Conservation (phyloP, 2,797 vertebrate genomes). For the Garrulus glandarius region DNA sequence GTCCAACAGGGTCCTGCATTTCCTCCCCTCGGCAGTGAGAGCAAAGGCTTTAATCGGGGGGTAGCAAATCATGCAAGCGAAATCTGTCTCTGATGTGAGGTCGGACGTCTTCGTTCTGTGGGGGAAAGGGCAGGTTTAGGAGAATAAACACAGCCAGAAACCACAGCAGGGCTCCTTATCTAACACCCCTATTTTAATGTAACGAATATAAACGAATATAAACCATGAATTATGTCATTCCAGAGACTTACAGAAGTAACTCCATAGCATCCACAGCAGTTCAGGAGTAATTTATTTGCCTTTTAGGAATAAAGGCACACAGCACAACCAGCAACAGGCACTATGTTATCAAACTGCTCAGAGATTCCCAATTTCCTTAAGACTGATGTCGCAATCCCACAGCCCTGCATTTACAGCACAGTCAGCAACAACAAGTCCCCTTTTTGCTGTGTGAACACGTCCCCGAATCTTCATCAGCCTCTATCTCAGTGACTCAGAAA, state of each 20-base stretch:
- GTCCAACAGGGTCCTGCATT: constrained; percentile 86
- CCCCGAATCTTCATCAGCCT: not conserved
- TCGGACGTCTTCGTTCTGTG: constrained; percentile 95
- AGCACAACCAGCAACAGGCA: not conserved
- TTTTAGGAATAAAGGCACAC: not conserved
- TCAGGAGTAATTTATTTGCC: not conserved
- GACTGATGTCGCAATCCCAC: accelerated
- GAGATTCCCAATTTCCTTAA: accelerated
- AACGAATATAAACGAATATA: accelerated
- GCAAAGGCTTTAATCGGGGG: constrained; percentile 87
- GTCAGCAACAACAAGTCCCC: not conserved
- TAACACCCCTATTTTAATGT: accelerated
- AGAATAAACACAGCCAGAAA: not conserved
- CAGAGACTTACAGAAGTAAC: not conserved
- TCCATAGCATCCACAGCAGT: accelerated
- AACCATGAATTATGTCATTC: accelerated
- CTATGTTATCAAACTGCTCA: not conserved
- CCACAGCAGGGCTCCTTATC: not conserved
- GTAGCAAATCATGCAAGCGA: constrained; percentile 97
- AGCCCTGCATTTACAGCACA: not conserved
- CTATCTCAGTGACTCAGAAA: not conserved
- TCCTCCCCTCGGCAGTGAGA: constrained; percentile 74
- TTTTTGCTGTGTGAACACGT: not conserved
- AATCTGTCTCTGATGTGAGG: constrained; percentile 96
- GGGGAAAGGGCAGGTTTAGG: not conserved